Conservation (phyloP, 2,888 invertebrate species). For the Dynastes grantii region DNA sequence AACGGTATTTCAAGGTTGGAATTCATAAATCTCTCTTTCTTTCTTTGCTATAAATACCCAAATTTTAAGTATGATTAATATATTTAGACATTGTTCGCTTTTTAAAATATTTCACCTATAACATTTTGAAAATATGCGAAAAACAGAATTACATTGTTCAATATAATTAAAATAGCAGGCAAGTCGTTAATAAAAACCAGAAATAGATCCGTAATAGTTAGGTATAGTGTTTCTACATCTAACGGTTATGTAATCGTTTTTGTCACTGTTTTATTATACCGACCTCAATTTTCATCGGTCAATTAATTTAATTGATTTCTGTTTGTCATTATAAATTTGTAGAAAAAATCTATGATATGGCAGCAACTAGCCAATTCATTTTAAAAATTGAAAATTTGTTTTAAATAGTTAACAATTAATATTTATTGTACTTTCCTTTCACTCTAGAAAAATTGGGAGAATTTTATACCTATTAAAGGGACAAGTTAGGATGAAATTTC, state of each 20-base stretch:
- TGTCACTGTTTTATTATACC: neutral
- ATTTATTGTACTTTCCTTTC: neutral
- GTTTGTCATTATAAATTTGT: neutral
- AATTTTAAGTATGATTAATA: neutral
- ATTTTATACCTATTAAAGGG: too few relatives aligned
- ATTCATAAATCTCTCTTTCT: slow-evolving; percentile 4
- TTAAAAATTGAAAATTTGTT: neutral
- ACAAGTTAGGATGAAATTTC: too few relatives aligned
- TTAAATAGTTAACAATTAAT: neutral
- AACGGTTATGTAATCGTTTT: slow-evolving; percentile 3
- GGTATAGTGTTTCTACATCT: neutral
- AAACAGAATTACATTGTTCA: neutral
- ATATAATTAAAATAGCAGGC: neutral
- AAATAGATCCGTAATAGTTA: neutral
- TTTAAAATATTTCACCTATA: neutral
- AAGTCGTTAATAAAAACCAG: neutral
- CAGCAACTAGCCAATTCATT: neutral
- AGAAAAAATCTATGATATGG: neutral
- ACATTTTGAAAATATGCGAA: slow-evolving; percentile 5
- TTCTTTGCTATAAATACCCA: neutral
- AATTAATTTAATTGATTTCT: neutral
- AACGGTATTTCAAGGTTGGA: slow-evolving; percentile 24
- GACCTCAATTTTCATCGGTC: neutral
- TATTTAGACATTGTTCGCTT: neutral
- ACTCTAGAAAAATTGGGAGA: too few relatives aligned